Base-by-base conservation (phyloP, 1,140 invertebrate genomes). In the Ips nitidus region DNA sequence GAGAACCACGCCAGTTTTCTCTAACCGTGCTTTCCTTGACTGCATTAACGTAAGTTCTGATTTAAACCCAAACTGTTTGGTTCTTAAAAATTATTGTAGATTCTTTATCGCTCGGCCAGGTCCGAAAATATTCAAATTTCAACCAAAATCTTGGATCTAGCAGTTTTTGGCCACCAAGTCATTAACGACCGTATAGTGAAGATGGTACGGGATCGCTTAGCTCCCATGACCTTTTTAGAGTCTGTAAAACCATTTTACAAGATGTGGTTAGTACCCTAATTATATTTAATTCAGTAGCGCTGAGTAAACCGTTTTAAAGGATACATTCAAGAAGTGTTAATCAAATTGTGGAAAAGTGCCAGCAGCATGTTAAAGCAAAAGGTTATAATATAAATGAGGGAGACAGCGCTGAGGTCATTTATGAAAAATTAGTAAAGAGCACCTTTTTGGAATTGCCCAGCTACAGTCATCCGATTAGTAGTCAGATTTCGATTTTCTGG, bases 151-250 rank as follows among this genome's bases (percentile, higher is more conserved):
- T 47, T 76, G 45, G 76, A 89, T 71, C 78, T 90, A 70, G 82
- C 86, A 0, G 74, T 89, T 6, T 88, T 84, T 73, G 88, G 88
- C 0, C 85, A 86, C 72, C 74, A 80, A 36, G 80, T 88, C 2
- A 79, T 84, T 1, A 84, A 85, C 57, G 82, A 85, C 7, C 78
- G 84, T 50, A 81, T 87, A 0, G 76, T 85, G 22, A 73, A 73
- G 22, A 77, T 81, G 1, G 84, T 82, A 0, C 50, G 82, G 4
- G 78, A 83, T 36, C 77, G 85, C 7, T 79, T 78, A 56, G 83
- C 83, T 2, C 6, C 64, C 1, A 47, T 52, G 6, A 38, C 60
- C 5, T 1, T n/a, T 41, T 50, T 59, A 36, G 43, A 52, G 3
- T 22, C 62, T 2, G 36, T 60, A 3, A 62, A 56, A 45, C 36